phyloP scores from a whole-genome alignment of 2,113 vertebrate genomes.

The Petrocephalus microphthalmus region DNA sequence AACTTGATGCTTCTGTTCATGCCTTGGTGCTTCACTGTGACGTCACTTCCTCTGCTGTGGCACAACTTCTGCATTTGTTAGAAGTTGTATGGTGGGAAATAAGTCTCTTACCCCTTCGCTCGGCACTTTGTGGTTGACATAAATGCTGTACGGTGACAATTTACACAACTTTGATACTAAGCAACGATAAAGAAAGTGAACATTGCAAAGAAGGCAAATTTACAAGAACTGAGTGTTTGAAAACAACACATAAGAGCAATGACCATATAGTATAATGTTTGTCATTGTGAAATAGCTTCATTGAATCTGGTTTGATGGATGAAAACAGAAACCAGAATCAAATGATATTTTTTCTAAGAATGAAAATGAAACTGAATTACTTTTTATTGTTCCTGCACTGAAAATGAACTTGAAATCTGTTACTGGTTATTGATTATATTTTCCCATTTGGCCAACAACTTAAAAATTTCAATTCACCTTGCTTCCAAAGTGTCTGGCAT shows the following conservation, averaged over 20 bases:
- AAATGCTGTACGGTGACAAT: background rate
- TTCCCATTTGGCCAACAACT: background rate
- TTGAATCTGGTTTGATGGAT: background rate
- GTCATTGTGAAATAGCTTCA: background rate
- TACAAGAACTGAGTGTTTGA: background rate
- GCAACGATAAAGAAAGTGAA: background rate
- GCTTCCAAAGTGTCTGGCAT: background rate
- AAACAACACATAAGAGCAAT: background rate
- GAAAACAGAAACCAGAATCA: background rate
- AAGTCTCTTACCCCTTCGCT: background rate
- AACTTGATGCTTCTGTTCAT: background rate
- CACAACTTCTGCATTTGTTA: background rate
- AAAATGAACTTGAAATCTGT: background rate
- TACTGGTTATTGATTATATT: background rate
- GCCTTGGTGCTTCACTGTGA: background rate
- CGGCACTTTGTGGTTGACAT: background rate
- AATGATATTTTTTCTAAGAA: background rate
- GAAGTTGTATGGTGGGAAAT: background rate
- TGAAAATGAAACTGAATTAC: background rate
- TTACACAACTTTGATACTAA: background rate
- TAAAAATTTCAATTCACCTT: background rate
- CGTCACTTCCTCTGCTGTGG: constrained; percentile 16
- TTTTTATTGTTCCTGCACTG: background rate
- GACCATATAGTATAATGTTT: background rate
- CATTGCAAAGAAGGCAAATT: background rate